Conservation (phyloP, 2,888 invertebrate genomes). For the Lucinisca nassula region DNA sequence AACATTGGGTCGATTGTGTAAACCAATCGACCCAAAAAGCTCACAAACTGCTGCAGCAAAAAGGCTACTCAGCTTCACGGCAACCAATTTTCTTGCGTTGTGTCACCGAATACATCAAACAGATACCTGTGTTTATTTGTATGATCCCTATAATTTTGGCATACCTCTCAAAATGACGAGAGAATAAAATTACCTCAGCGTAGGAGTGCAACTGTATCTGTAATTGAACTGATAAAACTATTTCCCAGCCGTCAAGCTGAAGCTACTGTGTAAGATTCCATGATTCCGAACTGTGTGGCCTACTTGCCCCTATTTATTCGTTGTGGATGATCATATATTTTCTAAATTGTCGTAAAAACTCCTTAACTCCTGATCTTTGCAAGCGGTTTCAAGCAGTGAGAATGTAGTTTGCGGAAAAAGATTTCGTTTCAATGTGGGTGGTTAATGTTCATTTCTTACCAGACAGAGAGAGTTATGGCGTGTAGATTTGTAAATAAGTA, state of each 20-base stretch:
- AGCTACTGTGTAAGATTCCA: background rate
- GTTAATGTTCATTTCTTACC: slow-evolving; percentile 12
- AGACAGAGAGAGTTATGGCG: background rate
- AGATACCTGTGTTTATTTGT: background rate
- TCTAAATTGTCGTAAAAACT: background rate
- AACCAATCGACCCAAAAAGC: too few relatives aligned
- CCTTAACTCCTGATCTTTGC: background rate
- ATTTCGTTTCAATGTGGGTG: slow-evolving; percentile 17
- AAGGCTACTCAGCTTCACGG: too few relatives aligned
- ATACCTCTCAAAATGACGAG: background rate
- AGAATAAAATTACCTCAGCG: background rate
- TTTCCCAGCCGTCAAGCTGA: background rate
- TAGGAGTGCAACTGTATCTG: background rate
- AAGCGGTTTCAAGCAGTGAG: background rate
- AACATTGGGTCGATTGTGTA: too few relatives aligned
- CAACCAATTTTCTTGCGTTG: too few relatives aligned
- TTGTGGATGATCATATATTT: background rate
- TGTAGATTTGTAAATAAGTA: slow-evolving; percentile 15
- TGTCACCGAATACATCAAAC: background rate
- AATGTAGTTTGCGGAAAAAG: background rate
- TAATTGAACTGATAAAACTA: background rate
- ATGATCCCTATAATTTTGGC: background rate
- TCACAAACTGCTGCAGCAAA: too few relatives aligned
- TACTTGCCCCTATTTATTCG: background rate
- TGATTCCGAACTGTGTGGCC: background rate